phyloP scores from a whole-genome alignment of 2,113 vertebrate genomes.

The Penelope pileata region DNA sequence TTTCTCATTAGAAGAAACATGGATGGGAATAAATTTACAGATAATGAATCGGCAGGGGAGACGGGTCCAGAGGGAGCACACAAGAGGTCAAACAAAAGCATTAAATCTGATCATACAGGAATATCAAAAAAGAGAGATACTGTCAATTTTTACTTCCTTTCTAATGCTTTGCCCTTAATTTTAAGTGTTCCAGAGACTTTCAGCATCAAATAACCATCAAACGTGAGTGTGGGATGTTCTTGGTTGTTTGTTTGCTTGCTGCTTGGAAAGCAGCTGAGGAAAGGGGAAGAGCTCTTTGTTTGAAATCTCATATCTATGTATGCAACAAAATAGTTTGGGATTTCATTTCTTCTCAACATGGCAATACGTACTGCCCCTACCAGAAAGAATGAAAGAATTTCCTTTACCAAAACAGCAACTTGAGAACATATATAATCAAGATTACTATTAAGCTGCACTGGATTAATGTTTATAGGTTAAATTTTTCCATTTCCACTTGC shows the following conservation, averaged over 20 bases:
- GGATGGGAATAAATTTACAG: conserved; percentile 16
- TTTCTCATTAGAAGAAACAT: not conserved
- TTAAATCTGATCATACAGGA: not conserved
- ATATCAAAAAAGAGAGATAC: not conserved
- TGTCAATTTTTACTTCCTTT: not conserved
- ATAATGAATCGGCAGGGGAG: not conserved
- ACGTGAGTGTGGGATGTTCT: not conserved
- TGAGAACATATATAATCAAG: not conserved
- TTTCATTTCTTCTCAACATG: not conserved
- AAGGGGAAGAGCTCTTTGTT: not conserved
- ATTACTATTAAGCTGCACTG: not conserved
- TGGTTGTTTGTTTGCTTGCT: not conserved
- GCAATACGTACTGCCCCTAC: not conserved
- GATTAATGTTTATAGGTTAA: not conserved
- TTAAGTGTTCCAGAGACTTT: not conserved
- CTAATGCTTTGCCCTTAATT: not conserved
- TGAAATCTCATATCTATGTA: not conserved
- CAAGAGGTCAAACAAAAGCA: not conserved
- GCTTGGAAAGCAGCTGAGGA: not conserved
- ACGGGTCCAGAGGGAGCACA: not conserved
- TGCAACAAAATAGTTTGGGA: not conserved
- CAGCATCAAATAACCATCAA: not conserved
- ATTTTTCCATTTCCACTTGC: not conserved
- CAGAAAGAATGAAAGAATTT: not conserved
- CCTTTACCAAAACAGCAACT: not conserved